Evolutionary conservation across 2,888 invertebrate species (phyloP), one percentile per base, ranked within the genome.

Genomic region (Crematogaster levior): DNA sequence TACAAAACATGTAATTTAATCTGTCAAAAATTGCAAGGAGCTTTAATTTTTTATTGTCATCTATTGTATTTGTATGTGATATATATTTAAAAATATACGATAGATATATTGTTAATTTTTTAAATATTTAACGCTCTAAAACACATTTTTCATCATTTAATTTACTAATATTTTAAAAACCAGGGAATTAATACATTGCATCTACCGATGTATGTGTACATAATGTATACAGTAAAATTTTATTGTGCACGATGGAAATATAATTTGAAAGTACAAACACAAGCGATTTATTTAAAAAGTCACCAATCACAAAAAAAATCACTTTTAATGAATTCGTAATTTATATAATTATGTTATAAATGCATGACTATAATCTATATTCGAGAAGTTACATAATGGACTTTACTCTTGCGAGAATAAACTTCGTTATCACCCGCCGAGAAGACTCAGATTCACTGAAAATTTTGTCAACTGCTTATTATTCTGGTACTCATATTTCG

Each of bases 331-430:
- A 40, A 40, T 51, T 30, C 3, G 1, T 43, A 40, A 51, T 66
- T 66, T 46, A 40, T 72, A 37, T n/a, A n/a, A 80, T 60, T 73
- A 66, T 24, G 66, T 51, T 58, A 15, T 37, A 63, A 7, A 9
- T 30, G 27, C 18, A 40, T 12, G 15, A 66, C 53, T 30, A 56
- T 15, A 21, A 66, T 75, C 37, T n/a, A 34, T 15, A n/a, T 30
- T 10, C 48, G 48, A 75, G 30, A 48, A 51, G 48, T 66, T 56
- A 46, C 66, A n/a, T 37, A 21, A 10, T 79, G 85, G 87, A 87
- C 87, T 87, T 87, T 84, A 87, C 53, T 66, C 48, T 58, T 58
- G 27, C 40, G 1, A 34, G 24, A 75, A 75, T 82, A 87, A 87
- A 72, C 56, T 72, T 56, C 3, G 40, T 81, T 85, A 86, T 85